Evolutionary conservation across 2,888 invertebrate genomes (phyloP).

Genomic region (Trachelus iudaicus): DNA sequence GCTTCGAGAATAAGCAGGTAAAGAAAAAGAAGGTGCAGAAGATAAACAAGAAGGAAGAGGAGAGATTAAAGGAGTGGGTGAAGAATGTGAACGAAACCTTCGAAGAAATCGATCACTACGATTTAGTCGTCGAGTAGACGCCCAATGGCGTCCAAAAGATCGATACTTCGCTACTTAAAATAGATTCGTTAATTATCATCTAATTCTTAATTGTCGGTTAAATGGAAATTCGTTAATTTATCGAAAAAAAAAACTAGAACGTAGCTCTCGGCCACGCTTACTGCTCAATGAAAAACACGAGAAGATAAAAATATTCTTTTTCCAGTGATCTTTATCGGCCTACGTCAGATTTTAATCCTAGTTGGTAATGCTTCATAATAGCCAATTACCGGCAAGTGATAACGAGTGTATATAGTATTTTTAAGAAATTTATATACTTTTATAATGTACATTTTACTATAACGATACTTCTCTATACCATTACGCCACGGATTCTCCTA

Average conservation of each 20-base stretch:
- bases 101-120: slow-evolving; percentile 53
- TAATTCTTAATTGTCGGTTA: background rate
- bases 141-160: background rate
- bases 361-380: background rate
- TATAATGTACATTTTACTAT: background rate
- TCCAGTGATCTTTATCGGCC: background rate
- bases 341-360: background rate
- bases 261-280: background rate
- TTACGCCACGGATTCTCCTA: background rate
- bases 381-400: background rate
- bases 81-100: slow-evolving; percentile 51
- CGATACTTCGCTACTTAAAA: background rate
- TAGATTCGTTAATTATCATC: background rate
- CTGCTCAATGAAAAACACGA: background rate
- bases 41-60: slow-evolving; percentile 20
- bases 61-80: slow-evolving; percentile 47
- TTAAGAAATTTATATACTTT: background rate
- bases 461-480: background rate
- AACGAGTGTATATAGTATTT: background rate
- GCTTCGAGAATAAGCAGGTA: slow-evolving; percentile 1
- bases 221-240: background rate
- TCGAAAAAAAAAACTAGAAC: background rate
- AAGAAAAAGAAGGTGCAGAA: slow-evolving; percentile 36
- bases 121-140: slow-evolving; percentile 52
- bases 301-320: background rate